Evolutionary conservation across 2,797 vertebrate genomes (phyloP).

Genomic region (Epinephelus malabaricus): DNA sequence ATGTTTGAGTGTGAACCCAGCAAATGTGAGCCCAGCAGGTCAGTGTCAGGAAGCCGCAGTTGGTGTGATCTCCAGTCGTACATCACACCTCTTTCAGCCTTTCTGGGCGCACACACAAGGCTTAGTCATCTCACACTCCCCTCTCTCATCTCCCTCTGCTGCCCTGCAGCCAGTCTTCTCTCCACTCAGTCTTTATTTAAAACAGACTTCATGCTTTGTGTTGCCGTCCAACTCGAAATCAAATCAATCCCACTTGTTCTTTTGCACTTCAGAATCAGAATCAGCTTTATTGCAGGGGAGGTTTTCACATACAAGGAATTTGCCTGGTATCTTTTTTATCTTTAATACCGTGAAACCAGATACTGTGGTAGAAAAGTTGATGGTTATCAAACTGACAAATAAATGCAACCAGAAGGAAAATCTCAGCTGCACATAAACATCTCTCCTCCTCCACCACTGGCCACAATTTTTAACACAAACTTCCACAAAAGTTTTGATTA

Average conservation of each 20-base stretch:
- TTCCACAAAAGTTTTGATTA: too few species aligned
- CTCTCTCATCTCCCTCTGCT: neutral
- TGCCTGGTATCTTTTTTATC: too few species aligned
- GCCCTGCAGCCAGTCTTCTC: conserved; percentile 1
- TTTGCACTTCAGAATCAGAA: neutral
- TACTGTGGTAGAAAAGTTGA: too few species aligned
- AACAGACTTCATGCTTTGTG: neutral
- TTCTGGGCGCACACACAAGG: conserved; percentile 13
- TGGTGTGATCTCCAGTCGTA: conserved; percentile 40
- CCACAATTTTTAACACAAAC: too few species aligned
- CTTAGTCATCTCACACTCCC: conserved; percentile 40
- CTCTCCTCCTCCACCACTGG: too few species aligned
- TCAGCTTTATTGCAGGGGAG: neutral
- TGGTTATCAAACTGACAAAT: too few species aligned
- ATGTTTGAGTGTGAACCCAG: conserved; percentile 28
- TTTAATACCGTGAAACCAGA: too few species aligned
- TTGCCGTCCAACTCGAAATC: neutral
- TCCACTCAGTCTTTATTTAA: neutral
- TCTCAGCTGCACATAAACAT: too few species aligned
- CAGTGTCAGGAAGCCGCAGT: conserved; percentile 40
- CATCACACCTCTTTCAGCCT: conserved; percentile 39
- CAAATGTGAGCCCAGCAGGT: conserved; percentile 44
- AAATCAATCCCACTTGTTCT: neutral
- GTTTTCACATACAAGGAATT: neutral
- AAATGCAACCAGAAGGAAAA: too few species aligned